Conservation (phyloP, 2,888 invertebrate genomes). For the Ferdinandea cuprea region DNA sequence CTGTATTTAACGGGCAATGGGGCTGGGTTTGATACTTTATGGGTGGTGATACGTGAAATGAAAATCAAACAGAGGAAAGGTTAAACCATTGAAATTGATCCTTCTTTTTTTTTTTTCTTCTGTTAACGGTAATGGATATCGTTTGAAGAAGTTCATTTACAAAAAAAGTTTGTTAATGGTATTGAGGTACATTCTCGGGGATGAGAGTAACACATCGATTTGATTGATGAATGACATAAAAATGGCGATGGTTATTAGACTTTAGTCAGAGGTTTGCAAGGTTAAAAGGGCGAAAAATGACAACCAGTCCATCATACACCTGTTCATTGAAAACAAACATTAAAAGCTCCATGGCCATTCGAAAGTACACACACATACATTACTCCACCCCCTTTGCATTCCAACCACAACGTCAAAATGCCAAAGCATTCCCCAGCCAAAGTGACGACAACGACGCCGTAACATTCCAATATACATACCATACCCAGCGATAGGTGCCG, state of each 20-base stretch:
- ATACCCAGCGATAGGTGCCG: neutral
- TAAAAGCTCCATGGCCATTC: neutral
- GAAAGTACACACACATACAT: conserved; percentile 14
- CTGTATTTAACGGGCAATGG: conserved; percentile 40
- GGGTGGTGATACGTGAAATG: neutral
- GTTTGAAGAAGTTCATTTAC: too few relatives aligned
- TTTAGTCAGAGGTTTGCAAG: too few relatives aligned
- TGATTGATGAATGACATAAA: too few relatives aligned
- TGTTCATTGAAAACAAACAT: neutral
- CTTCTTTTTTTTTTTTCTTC: too few relatives aligned
- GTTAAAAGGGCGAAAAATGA: too few relatives aligned
- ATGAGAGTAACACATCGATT: too few relatives aligned
- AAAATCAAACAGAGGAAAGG: neutral
- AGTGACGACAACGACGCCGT: conserved; percentile 40
- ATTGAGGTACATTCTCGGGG: too few relatives aligned
- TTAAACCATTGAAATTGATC: too few relatives aligned
- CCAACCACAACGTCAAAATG: conserved; percentile 41
- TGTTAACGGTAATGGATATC: too few relatives aligned
- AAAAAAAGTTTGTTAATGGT: too few relatives aligned
- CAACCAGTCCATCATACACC: too few relatives aligned
- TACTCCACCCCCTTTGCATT: conserved; percentile 37
- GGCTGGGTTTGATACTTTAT: conserved; percentile 11
- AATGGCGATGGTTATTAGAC: too few relatives aligned
- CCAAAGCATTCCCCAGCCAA: conserved; percentile 58
- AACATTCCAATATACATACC: conserved; percentile 55